Evolutionary conservation across 2,113 vertebrate genomes (phyloP).

Genomic region (Petrocephalus zakoni): DNA sequence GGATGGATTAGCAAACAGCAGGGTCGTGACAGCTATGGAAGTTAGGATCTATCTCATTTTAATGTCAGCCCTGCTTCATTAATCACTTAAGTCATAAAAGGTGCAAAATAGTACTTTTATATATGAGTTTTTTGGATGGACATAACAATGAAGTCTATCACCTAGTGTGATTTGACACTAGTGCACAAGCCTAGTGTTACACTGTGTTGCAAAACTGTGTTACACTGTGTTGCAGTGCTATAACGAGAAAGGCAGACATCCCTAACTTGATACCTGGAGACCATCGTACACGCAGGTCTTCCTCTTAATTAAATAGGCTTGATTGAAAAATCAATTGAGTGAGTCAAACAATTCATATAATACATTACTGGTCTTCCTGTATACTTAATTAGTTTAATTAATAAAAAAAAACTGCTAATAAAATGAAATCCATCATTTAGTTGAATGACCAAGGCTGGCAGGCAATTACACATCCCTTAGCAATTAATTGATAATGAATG

Average conservation of each 20-base stretch:
- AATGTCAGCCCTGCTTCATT: not conserved
- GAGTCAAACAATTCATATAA: not conserved
- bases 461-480: not conserved
- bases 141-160: not conserved
- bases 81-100: not conserved
- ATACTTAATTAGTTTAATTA: not conserved
- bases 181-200: not conserved
- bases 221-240: not conserved
- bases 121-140: not conserved
- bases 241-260: not conserved
- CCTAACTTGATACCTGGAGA: not conserved
- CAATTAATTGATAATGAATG: not conserved
- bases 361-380: not conserved
- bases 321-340: not conserved
- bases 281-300: not conserved
- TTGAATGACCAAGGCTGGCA: not conserved
- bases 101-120: not conserved
- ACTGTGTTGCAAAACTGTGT: not conserved
- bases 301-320: not conserved
- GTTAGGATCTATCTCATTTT: not conserved
- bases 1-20: slow-evolving; percentile 1
- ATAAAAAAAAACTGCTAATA: not conserved
- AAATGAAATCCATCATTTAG: not conserved
- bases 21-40: not conserved
- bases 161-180: not conserved